Evolutionary conservation across 2,888 invertebrate genomes (phyloP).

Genomic region (Strigamia maritima): DNA sequence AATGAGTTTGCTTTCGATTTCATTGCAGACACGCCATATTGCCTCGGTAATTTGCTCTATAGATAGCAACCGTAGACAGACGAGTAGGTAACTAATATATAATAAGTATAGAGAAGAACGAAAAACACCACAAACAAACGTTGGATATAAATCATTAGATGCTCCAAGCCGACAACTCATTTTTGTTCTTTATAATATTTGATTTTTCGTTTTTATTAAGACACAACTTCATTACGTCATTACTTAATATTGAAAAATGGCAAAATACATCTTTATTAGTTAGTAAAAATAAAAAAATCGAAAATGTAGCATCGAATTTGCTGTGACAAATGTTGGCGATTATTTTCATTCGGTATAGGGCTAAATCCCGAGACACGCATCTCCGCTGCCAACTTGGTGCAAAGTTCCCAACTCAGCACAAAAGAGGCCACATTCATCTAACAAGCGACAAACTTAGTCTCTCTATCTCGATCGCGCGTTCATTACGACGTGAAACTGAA

Average conservation of each 20-base stretch:
- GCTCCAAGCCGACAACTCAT: too few species aligned
- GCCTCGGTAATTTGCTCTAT: constrained; percentile 9
- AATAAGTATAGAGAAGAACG: background rate
- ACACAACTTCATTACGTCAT: too few species aligned
- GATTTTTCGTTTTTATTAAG: background rate
- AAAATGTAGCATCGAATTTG: background rate
- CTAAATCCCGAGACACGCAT: background rate
- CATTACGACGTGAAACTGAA: constrained; percentile 19
- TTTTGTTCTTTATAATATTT: background rate
- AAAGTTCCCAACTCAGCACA: constrained; percentile 24
- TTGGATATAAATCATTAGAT: too few species aligned
- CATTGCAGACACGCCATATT: constrained; percentile 15
- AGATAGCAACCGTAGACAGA: background rate
- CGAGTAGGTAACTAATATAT: background rate
- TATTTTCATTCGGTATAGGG: background rate
- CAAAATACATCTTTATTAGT: too few species aligned
- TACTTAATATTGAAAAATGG: too few species aligned
- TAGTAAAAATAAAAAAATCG: background rate
- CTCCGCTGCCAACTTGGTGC: background rate
- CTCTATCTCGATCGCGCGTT: constrained; percentile 17
- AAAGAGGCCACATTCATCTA: constrained; percentile 27
- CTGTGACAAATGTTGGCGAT: background rate
- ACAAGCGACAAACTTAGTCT: constrained; percentile 24
- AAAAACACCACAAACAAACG: background rate
- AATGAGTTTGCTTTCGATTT: constrained; percentile 14